Base-by-base conservation (phyloP, 2,888 invertebrate species). In the Monochamus alternatus region DNA sequence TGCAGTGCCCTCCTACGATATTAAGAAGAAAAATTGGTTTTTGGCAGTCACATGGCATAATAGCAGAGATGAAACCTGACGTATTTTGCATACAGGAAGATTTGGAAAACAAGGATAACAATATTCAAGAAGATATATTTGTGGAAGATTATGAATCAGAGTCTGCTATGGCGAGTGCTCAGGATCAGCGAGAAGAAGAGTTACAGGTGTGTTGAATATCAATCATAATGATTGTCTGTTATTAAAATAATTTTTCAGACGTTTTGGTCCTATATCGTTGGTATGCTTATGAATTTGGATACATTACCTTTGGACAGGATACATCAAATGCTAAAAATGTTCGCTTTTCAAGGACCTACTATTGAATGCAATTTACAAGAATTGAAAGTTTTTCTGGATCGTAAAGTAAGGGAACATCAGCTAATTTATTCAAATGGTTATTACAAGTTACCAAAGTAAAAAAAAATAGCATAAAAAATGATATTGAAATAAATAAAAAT, bases 191-290 rank as follows among this genome's bases (percentile, higher is more conserved):
- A 75, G 97, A 98, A 89, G 97, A 97, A 83, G 98, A 98, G 87
- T 90, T 98, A 74, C 97, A 97, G 91, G 94, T 94, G n/a, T 52
- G 31, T n/a, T 7, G 1, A 30, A 60, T 70, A 31, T 31, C 8
- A 38, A 22, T 22, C 22, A 22, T 22, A 22, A 22, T 22, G 22
- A 22, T 22, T 22, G 22, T 22, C 22, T 22, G 38, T 38, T 38
- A 7, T 38, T 38, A 7, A 38, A 38, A 79, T 82, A 81, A 74
- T 82, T 85, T 89, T 87, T 55, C 86, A 93, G 92, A 93, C 94
- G 63, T 97, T 98, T 88, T 98, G 98, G 98, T 96, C 97, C 0
- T 98, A 98, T 86, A 97, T 98, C 83, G 95, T 97, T 63, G 98
- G 98, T 22, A 98, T 98, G 98, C 89, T 98, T 74, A 97, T 97